These are phyloP conservation scores for Xylophagus ater DNA, from an alignment of 2,888 invertebrate species.

Conservation along the genomic window DNA sequence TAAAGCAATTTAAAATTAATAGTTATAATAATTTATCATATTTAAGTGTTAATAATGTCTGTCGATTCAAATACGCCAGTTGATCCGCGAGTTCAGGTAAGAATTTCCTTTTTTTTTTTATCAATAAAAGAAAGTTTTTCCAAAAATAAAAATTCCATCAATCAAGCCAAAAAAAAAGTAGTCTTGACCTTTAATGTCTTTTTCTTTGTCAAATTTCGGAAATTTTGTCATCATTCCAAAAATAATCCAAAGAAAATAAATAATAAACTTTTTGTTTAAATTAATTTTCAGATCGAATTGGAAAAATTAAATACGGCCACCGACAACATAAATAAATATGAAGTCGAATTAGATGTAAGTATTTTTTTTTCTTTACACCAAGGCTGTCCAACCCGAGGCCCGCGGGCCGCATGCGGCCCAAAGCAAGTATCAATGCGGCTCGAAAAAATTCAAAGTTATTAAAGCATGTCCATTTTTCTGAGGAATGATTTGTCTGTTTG, in stretches of 20 bases:
- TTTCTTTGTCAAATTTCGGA: too few species aligned
- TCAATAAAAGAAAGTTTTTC: not conserved
- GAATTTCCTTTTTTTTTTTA: slow-evolving; percentile 20
- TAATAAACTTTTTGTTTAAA: slow-evolving; percentile 20
- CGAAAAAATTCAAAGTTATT: too few species aligned
- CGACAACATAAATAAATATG: slow-evolving; percentile 83
- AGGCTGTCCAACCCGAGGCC: too few species aligned
- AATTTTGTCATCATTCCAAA: slow-evolving; percentile 9
- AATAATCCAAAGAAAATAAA: not conserved
- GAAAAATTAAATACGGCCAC: slow-evolving; percentile 83
- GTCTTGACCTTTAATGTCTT: too few species aligned
- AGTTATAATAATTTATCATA: too few species aligned
- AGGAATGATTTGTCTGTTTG: too few species aligned
- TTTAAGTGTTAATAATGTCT: too few species aligned
- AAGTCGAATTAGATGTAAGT: slow-evolving; percentile 74
- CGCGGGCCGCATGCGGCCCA: too few species aligned
- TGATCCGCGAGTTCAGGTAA: slow-evolving; percentile 72
- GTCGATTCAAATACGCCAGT: slow-evolving; percentile 52
- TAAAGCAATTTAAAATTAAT: not conserved
- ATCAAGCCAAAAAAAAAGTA: too few species aligned
- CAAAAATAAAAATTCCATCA: not conserved
- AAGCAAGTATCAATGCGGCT: too few species aligned
- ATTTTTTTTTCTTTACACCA: too few species aligned
- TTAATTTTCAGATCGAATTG: slow-evolving; percentile 55
- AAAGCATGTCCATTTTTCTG: too few species aligned